phyloP scores from a whole-genome alignment of 2,888 invertebrate species.

The Nephrocerus scutellatus region DNA sequence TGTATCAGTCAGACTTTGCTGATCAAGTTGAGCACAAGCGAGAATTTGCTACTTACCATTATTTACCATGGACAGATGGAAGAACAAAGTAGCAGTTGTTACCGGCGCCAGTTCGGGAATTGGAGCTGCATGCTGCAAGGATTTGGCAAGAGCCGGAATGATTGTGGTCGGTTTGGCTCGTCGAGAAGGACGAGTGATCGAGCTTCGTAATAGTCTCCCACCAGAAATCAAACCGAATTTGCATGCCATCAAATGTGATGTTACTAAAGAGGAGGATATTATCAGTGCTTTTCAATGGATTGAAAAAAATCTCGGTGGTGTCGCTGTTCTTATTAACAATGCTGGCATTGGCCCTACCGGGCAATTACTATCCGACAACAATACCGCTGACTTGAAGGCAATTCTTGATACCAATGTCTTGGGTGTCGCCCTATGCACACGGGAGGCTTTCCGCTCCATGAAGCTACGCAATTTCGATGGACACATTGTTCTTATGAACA shows the following conservation, averaged over 20 bases:
- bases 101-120: slow-evolving; percentile 60
- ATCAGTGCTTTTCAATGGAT: slow-evolving; percentile 48
- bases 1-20: too few relatives aligned
- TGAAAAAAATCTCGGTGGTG: slow-evolving; percentile 47
- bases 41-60: too few relatives aligned
- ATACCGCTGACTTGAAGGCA: slow-evolving; percentile 22
- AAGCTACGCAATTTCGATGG: slow-evolving; percentile 35
- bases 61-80: slow-evolving; percentile 53
- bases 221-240: slow-evolving; percentile 27
- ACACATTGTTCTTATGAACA: slow-evolving; percentile 39
- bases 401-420: slow-evolving; percentile 46
- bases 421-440: slow-evolving; percentile 44
- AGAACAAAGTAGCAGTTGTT: slow-evolving; percentile 54
- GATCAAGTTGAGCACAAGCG: too few relatives aligned
- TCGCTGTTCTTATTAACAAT: slow-evolving; percentile 53
- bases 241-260: slow-evolving; percentile 48
- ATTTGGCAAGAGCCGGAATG: slow-evolving; percentile 49
- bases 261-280: slow-evolving; percentile 50
- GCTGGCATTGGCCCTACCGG: slow-evolving; percentile 35
- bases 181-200: slow-evolving; percentile 28
- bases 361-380: slow-evolving; percentile 16
- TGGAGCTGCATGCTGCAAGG: slow-evolving; percentile 48
- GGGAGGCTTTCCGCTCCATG: slow-evolving; percentile 48
- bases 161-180: slow-evolving; percentile 53
- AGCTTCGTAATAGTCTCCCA: slow-evolving; percentile 23